Percentiles rank a stretch among this genome's conserved stretches.
Evolutionary conservation across 2,113 vertebrate species (phyloP).

Genomic region (Bucco capensis): DNA sequence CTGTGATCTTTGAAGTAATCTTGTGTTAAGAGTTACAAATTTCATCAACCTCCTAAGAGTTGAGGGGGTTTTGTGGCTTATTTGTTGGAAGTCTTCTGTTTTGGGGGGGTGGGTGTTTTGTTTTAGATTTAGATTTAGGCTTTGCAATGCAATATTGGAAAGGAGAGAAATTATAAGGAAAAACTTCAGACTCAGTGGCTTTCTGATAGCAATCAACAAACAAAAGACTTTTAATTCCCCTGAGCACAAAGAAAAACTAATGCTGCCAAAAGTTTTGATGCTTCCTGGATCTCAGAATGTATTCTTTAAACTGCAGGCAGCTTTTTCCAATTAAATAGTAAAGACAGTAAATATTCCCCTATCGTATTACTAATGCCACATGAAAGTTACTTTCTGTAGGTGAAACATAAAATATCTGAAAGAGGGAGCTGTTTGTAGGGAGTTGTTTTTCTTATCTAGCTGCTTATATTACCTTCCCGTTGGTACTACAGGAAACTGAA

Average conservation of each 20-base stretch:
- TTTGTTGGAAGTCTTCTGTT: background rate
- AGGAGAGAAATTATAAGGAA: background rate
- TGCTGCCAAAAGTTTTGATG: background rate
- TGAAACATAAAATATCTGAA: background rate
- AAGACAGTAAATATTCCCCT: background rate
- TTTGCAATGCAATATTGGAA: background rate
- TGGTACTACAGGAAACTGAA: background rate
- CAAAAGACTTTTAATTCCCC: background rate
- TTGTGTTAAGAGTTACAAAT: background rate
- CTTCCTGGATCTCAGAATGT: background rate
- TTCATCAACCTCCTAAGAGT: background rate
- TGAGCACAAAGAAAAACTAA: background rate
- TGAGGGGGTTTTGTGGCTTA: accelerated
- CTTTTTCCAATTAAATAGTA: background rate
- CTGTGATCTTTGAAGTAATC: background rate
- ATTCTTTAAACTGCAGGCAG: background rate
- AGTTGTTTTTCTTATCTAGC: background rate
- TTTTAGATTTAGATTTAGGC: background rate
- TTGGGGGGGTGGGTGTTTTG: background rate
- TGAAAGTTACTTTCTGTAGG: background rate
- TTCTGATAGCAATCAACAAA: background rate
- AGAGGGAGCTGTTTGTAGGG: background rate
- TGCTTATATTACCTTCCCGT: background rate
- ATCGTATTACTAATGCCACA: background rate
- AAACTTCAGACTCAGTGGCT: background rate